These are phyloP conservation scores for Propithecus coquereli DNA, from an alignment of 2,113 vertebrate species.

Conservation along the genomic window DNA sequence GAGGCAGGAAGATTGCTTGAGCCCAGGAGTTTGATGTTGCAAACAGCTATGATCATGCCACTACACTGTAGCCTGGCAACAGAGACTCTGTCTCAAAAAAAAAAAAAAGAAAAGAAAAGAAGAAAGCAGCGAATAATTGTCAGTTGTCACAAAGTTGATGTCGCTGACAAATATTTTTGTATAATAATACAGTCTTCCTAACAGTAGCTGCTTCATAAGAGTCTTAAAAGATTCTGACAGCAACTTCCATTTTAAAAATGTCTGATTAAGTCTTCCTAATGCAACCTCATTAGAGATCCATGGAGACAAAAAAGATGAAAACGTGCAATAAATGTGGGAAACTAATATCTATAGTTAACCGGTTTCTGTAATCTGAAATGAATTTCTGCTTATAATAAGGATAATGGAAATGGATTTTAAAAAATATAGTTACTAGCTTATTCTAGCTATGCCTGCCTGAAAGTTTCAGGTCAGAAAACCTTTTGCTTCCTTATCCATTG, in stretches of 20 bases:
- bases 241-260: constrained; percentile 1
- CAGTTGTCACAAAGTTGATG: background rate
- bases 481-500: background rate
- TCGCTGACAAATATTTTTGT: background rate
- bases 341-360: background rate
- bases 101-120: background rate
- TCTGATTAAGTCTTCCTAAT: background rate
- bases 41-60: too few species aligned
- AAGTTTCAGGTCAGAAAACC: background rate
- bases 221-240: background rate
- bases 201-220: background rate
- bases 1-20: too few species aligned
- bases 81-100: too few species aligned
- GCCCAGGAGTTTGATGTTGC: too few species aligned
- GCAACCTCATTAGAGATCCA: background rate
- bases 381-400: background rate
- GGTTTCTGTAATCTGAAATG: background rate
- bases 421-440: background rate
- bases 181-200: background rate
- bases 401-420: constrained; percentile 17
- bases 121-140: background rate
- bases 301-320: background rate
- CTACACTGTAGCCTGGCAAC: too few species aligned
- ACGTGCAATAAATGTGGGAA: background rate
- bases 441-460: background rate